Percentiles rank a stretch among this genome's conserved stretches.
Conservation (phyloP, 2,113 vertebrate species). For the Eulemur rufifrons region DNA sequence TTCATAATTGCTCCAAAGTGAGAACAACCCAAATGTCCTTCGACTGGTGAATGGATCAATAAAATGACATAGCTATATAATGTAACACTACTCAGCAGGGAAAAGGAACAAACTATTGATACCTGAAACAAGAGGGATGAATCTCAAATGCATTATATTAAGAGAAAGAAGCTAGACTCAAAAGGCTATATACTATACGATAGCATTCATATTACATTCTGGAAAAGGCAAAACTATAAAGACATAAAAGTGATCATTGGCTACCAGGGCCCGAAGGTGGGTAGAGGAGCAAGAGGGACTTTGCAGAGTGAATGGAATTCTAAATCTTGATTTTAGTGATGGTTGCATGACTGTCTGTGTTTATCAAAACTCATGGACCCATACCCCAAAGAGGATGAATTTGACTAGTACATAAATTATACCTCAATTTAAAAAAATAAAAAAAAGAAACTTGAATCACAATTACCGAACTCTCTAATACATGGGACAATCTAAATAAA, state of each 20-base stretch:
- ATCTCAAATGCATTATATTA: background rate
- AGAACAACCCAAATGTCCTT: background rate
- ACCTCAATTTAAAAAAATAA: background rate
- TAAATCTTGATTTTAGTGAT: background rate
- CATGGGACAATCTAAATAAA: background rate
- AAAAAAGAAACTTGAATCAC: background rate
- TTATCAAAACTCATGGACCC: background rate
- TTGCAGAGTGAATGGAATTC: background rate
- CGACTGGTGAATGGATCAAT: background rate
- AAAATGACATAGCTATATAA: too few species aligned
- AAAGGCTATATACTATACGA: accelerated
- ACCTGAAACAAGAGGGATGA: background rate
- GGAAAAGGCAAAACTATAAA: background rate
- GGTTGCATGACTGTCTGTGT: background rate
- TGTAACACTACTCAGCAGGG: accelerated
- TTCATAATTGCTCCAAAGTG: too few species aligned
- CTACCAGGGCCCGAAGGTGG: background rate
- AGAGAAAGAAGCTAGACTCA: background rate
- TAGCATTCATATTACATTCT: background rate
- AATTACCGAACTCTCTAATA: background rate
- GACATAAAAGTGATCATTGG: background rate
- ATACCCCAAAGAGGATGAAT: background rate
- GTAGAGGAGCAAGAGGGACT: background rate
- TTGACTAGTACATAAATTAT: background rate
- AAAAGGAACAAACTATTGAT: background rate